Conservation (phyloP, 1,140 invertebrate species). For the Drosophila erecta region DNA sequence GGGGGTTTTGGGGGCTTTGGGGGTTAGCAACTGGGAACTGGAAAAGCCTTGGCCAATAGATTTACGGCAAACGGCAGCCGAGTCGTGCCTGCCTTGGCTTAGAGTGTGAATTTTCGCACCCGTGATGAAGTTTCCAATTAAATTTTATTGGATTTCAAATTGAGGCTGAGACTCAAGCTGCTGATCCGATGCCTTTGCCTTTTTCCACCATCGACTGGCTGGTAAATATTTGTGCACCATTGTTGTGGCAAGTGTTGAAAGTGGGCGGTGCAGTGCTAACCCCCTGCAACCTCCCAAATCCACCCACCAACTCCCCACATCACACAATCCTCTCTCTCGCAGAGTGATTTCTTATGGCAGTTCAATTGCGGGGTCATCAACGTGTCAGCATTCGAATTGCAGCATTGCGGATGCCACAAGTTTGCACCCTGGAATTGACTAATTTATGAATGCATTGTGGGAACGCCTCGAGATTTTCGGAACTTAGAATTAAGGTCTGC, state of each 20-base stretch:
- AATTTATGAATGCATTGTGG: slow-evolving; percentile 48
- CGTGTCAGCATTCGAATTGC: slow-evolving; percentile 65
- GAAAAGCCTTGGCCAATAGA: slow-evolving; percentile 68
- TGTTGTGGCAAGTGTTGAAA: slow-evolving; percentile 82
- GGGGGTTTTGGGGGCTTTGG: neutral
- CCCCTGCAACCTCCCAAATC: neutral
- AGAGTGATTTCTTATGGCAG: slow-evolving; percentile 81
- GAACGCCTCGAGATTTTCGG: slow-evolving; percentile 42
- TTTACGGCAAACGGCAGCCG: slow-evolving; percentile 79
- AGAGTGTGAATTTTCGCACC: slow-evolving; percentile 83
- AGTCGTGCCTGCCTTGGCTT: slow-evolving; percentile 72
- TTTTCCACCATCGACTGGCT: slow-evolving; percentile 25
- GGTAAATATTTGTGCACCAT: slow-evolving; percentile 82
- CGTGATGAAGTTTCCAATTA: slow-evolving; percentile 84
- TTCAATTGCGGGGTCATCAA: slow-evolving; percentile 74
- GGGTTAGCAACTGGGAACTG: slow-evolving; percentile 19
- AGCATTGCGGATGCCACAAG: slow-evolving; percentile 34
- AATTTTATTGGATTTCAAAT: slow-evolving; percentile 84
- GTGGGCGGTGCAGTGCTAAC: slow-evolving; percentile 59
- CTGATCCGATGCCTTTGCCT: slow-evolving; percentile 59
- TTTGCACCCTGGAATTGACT: slow-evolving; percentile 25
- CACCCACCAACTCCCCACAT: neutral
- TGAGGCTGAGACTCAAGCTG: slow-evolving; percentile 62
- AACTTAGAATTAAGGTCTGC: too few species aligned
- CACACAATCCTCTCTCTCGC: slow-evolving; percentile 43